Evolutionary conservation across 92 coral and sea anemone species (phyloP).

Genomic region (Nematostella vectensis): DNA sequence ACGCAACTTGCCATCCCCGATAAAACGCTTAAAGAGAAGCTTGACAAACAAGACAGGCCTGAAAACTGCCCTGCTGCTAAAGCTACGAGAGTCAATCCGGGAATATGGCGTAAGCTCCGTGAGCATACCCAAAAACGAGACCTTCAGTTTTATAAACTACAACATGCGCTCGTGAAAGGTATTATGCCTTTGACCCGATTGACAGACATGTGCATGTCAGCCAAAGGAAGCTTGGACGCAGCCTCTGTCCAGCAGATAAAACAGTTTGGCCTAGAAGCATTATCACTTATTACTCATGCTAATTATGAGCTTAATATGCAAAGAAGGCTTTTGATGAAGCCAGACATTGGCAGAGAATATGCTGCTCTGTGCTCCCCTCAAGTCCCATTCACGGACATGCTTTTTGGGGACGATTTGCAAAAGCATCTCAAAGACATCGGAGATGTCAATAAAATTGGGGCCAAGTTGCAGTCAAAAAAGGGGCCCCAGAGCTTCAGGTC

Average conservation of each 20-base stretch:
- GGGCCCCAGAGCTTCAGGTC: conserved; percentile 2
- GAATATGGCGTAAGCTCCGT: conserved; percentile 37
- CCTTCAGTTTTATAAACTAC: conserved; percentile 36
- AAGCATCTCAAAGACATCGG: conserved; percentile 53
- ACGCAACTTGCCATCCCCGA: too few relatives aligned
- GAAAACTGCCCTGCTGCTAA: conserved; percentile 19
- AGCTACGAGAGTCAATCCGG: conserved; percentile 38
- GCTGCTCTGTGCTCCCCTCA: conserved; percentile 31
- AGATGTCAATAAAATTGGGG: conserved; percentile 51
- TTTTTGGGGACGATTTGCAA: conserved; percentile 54
- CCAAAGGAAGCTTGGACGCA: conserved; percentile 5
- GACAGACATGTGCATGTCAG: conserved; percentile 39
- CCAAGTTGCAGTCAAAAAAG: conserved; percentile 17
- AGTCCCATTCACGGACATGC: conserved; percentile 28
- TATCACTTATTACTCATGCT: conserved; percentile 45
- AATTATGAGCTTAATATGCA: conserved; percentile 44
- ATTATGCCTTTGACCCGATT: conserved; percentile 30
- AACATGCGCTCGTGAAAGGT: conserved; percentile 51
- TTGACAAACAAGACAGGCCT: conserved; percentile 34
- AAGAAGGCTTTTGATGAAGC: conserved; percentile 22
- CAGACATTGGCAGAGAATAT: conserved; percentile 33
- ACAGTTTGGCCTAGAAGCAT: conserved; percentile 29
- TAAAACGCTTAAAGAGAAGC: conserved; percentile 23
- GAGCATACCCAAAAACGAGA: conserved; percentile 34
- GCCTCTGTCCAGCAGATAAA: conserved; percentile 25